phyloP scores from a whole-genome alignment of 2,113 vertebrate species.

The Hippopotamus amphibius region DNA sequence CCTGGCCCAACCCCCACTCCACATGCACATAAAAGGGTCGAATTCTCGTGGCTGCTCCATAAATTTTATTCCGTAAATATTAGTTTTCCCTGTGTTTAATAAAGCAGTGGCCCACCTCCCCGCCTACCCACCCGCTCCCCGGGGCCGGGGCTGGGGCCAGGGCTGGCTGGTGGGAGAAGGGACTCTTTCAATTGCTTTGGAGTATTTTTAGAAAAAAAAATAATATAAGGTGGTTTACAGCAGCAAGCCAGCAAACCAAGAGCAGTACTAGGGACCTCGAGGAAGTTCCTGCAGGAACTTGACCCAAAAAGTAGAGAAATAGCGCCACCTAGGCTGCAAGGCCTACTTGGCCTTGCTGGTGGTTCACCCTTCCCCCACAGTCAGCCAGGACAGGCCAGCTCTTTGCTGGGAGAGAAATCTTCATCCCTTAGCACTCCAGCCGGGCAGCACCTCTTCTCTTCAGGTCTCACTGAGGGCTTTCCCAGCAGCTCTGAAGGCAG shows the following conservation, averaged over 20 bases:
- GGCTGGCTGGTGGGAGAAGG: slow-evolving; percentile 86
- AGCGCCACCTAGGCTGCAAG: slow-evolving; percentile 89
- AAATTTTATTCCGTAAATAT: slow-evolving; percentile 91
- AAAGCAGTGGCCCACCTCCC: slow-evolving; percentile 89
- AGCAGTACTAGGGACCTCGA: slow-evolving; percentile 81
- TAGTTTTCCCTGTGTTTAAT: slow-evolving; percentile 90
- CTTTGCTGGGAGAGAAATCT: slow-evolving; percentile 26
- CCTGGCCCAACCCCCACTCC: slow-evolving; percentile 78
- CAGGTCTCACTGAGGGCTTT: not conserved
- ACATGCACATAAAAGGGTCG: slow-evolving; percentile 82
- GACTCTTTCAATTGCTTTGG: slow-evolving; percentile 91
- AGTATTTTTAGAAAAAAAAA: slow-evolving; percentile 92
- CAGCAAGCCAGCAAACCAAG: slow-evolving; percentile 83
- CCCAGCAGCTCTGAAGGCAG: not conserved
- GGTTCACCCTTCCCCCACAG: not conserved
- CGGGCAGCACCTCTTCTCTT: slow-evolving; percentile 1
- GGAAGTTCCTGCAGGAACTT: slow-evolving; percentile 76
- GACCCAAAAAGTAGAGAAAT: slow-evolving; percentile 87
- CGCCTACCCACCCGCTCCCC: slow-evolving; percentile 89
- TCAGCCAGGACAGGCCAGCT: not conserved
- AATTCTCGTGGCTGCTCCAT: slow-evolving; percentile 87
- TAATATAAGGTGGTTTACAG: slow-evolving; percentile 84
- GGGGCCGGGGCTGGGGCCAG: slow-evolving; percentile 86
- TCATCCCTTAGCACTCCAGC: not conserved
- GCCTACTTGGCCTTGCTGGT: slow-evolving; percentile 32